Conservation (phyloP, 23 tunicate species). For the Halocynthia aurantium region DNA sequence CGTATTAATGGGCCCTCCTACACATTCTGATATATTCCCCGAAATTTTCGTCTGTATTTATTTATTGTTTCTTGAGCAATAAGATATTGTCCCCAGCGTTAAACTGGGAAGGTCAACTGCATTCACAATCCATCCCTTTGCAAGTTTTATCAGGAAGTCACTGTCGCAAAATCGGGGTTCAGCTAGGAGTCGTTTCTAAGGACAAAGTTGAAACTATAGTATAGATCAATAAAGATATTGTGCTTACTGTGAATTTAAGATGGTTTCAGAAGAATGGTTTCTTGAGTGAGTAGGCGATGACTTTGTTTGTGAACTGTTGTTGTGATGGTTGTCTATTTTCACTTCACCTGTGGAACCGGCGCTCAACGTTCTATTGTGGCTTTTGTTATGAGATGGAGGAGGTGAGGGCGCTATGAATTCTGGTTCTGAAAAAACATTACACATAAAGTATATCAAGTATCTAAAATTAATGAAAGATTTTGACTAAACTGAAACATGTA, state of each 20-base stretch:
- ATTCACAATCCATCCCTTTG: too few relatives aligned
- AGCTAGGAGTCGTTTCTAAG: neutral
- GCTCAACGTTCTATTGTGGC: constrained; percentile 13
- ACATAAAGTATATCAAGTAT: neutral
- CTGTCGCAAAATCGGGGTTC: too few relatives aligned
- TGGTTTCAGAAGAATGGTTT: constrained; percentile 19
- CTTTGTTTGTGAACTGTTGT: neutral
- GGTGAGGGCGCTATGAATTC: constrained; percentile 15
- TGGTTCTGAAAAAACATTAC: neutral
- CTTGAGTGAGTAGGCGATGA: constrained; percentile 21
- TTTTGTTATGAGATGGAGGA: neutral
- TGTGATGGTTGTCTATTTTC: neutral
- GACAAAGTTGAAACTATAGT: neutral
- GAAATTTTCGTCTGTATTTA: too few relatives aligned
- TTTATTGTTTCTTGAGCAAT: too few relatives aligned
- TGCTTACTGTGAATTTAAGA: constrained; percentile 12
- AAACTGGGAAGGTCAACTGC: too few relatives aligned
- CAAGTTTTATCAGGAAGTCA: too few relatives aligned
- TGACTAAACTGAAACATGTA: too few relatives aligned
- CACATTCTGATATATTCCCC: too few relatives aligned
- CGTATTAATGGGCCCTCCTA: too few relatives aligned
- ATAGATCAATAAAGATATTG: neutral
- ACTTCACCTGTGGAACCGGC: constrained; percentile 8
- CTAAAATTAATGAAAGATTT: too few relatives aligned
- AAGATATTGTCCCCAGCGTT: too few relatives aligned